These are phyloP conservation scores for Lasioglossum vierecki DNA, from an alignment of 2,888 invertebrate genomes.

Conservation along the genomic window DNA sequence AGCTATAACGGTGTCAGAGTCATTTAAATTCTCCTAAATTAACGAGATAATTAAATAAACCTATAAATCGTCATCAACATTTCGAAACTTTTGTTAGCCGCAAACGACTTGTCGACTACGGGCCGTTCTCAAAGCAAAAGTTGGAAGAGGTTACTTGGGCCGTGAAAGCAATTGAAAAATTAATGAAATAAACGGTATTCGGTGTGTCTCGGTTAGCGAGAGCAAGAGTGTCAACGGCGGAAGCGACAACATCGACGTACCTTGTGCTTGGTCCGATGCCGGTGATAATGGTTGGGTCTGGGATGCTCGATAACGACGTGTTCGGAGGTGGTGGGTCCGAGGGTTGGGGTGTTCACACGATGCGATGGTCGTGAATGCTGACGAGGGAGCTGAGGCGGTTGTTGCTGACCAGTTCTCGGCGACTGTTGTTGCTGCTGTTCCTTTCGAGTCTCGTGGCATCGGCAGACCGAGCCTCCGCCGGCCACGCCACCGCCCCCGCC, in stretches of 20 bases:
- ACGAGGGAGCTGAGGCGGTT: constrained; percentile 61
- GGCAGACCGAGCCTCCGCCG: constrained; percentile 84
- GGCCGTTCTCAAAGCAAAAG: neutral
- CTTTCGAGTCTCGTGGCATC: constrained; percentile 77
- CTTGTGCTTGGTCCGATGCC: constrained; percentile 81
- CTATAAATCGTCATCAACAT: too few species aligned
- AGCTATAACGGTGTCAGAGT: neutral
- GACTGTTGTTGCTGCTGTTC: constrained; percentile 62
- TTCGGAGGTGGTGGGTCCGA: constrained; percentile 72
- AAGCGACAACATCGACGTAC: constrained; percentile 65
- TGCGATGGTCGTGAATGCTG: constrained; percentile 55
- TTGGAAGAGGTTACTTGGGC: neutral
- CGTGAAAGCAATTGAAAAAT: neutral
- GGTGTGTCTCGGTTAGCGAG: neutral
- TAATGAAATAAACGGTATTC: neutral
- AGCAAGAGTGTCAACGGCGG: neutral
- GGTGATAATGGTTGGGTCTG: constrained; percentile 78
- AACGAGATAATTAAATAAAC: too few species aligned
- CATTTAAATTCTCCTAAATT: neutral
- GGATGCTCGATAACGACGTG: constrained; percentile 79
- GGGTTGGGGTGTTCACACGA: constrained; percentile 60
- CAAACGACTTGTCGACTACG: too few species aligned
- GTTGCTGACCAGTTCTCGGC: constrained; percentile 62
- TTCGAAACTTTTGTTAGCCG: too few species aligned
- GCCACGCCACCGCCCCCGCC: constrained; percentile 81